Evolutionary conservation across 1,140 invertebrate species (phyloP).

Genomic region (Pseudomyrmex dendroicus): DNA sequence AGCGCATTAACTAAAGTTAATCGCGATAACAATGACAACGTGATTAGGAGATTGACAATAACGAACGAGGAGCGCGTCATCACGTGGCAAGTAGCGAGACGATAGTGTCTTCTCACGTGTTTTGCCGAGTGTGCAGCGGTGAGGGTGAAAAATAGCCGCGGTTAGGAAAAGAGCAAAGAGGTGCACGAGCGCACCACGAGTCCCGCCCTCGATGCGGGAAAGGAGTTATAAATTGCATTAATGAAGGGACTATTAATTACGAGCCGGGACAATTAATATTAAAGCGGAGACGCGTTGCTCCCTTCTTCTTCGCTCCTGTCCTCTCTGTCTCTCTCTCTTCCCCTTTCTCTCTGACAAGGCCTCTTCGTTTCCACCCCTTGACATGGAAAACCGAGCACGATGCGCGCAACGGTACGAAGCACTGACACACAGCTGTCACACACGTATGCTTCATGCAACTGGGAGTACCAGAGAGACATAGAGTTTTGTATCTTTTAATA

Average conservation of each 20-base stretch:
- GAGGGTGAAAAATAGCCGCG: conserved; percentile 51
- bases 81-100: neutral
- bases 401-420: conserved; percentile 13
- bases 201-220: neutral
- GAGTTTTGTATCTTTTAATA: conserved; percentile 41
- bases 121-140: conserved; percentile 8
- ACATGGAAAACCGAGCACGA: conserved; percentile 45
- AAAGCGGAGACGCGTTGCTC: conserved; percentile 44
- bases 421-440: conserved; percentile 18
- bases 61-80: conserved; percentile 7
- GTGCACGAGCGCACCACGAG: neutral
- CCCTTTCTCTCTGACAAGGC: conserved; percentile 19
- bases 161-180: conserved; percentile 35
- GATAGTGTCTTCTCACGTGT: conserved; percentile 9
- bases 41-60: neutral
- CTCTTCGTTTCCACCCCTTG: conserved; percentile 52
- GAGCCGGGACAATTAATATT: conserved; percentile 64
- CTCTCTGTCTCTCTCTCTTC: too few relatives aligned
- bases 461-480: neutral
- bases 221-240: conserved; percentile 67
- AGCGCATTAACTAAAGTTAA: neutral
- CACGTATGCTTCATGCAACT: conserved; percentile 5
- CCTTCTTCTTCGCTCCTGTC: too few relatives aligned
- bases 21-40: neutral
- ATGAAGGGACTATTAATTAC: conserved; percentile 68